Conservation (phyloP, 2,113 vertebrate species). For the Coracopsis vasa region DNA sequence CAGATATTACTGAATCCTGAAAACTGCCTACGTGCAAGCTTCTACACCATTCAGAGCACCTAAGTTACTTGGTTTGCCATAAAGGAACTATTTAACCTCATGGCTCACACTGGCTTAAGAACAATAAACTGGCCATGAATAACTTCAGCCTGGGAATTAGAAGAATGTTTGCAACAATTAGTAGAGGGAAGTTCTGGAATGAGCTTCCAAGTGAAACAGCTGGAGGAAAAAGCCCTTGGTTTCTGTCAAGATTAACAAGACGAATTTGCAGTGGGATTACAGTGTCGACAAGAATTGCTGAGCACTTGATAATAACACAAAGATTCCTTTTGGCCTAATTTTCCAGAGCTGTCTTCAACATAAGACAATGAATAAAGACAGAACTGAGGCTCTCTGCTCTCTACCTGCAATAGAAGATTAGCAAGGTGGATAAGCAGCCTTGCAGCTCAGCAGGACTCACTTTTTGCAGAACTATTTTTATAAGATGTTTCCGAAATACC, state of each 20-base stretch:
- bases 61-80: background rate
- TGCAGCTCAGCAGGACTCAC: background rate
- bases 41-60: background rate
- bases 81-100: constrained; percentile 2
- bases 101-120: background rate
- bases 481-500: background rate
- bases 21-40: background rate
- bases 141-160: constrained; percentile 32
- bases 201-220: constrained; percentile 4
- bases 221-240: background rate
- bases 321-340: background rate
- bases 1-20: background rate
- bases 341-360: background rate
- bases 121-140: constrained; percentile 5
- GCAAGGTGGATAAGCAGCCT: background rate
- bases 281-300: background rate
- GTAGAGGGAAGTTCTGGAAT: background rate
- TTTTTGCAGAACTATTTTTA: background rate
- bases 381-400: background rate
- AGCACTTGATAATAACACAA: background rate
- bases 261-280: background rate
- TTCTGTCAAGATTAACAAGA: background rate
- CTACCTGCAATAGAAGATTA: background rate
- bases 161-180: constrained; percentile 26
- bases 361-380: background rate